Conservation (phyloP, 2,888 invertebrate genomes). For the Notodromas monacha region DNA sequence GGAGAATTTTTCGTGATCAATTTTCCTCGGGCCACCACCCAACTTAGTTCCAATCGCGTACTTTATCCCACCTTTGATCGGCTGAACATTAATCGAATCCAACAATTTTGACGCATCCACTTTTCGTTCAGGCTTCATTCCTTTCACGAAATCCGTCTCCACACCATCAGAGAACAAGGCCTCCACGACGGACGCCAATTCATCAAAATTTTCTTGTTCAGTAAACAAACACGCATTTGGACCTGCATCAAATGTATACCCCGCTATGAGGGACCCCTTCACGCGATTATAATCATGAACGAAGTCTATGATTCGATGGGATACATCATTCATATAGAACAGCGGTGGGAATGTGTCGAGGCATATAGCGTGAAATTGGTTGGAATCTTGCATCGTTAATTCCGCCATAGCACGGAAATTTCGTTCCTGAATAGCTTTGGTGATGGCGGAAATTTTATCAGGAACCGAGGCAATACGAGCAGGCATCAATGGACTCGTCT, state of each 20-base stretch:
- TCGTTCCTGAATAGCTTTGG: conserved; percentile 26
- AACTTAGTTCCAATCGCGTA: not conserved
- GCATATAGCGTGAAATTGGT: conserved; percentile 78
- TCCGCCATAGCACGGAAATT: conserved; percentile 61
- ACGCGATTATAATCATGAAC: conserved; percentile 42
- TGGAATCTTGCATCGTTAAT: conserved; percentile 84
- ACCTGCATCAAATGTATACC: conserved; percentile 96
- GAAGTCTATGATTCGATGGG: conserved; percentile 39
- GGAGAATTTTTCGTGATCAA: not conserved
- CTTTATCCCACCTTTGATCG: not conserved
- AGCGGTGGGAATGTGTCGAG: conserved; percentile 78
- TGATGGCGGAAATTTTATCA: conserved; percentile 26
- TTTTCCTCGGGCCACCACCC: not conserved
- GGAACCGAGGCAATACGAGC: conserved; percentile 43
- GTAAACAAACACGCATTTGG: conserved; percentile 76
- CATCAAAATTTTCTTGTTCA: conserved; percentile 34
- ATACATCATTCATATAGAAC: conserved; percentile 62
- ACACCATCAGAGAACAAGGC: not conserved
- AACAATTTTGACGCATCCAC: no score
- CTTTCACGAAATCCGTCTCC: not conserved
- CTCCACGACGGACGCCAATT: conserved; percentile 29
- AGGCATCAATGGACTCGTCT: conserved; percentile 48
- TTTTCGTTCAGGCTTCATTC: not conserved
- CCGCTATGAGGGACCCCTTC: conserved; percentile 14
- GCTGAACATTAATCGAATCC: not conserved